Evolutionary conservation across 1,140 invertebrate species (phyloP).

Genomic region (Bombus soroeensis): DNA sequence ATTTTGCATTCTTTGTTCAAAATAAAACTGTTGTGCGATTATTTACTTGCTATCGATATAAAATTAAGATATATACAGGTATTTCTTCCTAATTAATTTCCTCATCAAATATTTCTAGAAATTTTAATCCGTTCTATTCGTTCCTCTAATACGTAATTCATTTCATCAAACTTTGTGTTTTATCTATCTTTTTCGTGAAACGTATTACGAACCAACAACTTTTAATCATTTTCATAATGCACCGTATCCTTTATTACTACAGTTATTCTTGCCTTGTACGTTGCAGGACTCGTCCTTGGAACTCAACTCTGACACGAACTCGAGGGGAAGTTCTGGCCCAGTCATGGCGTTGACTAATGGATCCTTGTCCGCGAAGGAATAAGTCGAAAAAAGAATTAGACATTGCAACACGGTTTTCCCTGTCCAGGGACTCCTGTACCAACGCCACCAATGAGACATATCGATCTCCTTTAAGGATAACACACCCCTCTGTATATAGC

Average conservation of each 20-base stretch:
- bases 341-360: conserved; percentile 78
- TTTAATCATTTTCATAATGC: conserved; percentile 6
- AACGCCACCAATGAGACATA: conserved; percentile 79
- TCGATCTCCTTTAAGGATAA: conserved; percentile 75
- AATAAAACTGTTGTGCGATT: too few species aligned
- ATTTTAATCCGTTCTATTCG: background rate
- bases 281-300: conserved; percentile 78
- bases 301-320: conserved; percentile 72
- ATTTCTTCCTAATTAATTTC: background rate
- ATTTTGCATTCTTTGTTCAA: too few species aligned
- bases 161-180: background rate
- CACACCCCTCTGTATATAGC: conserved; percentile 78
- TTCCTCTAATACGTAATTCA: background rate
- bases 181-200: background rate
- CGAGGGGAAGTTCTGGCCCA: conserved; percentile 70
- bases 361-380: conserved; percentile 79
- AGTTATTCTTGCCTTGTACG: conserved; percentile 17
- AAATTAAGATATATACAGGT: background rate
- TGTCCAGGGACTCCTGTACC: conserved; percentile 69
- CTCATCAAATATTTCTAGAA: background rate
- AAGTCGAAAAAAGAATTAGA: conserved; percentile 68
- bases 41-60: too few species aligned
- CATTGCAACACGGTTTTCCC: conserved; percentile 72
- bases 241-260: background rate
- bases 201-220: background rate